A percentile compares a stretch with the other conserved stretches of the same genome.
Conservation (phyloP, 1,140 invertebrate species). For the Coenobita brevimanus region DNA sequence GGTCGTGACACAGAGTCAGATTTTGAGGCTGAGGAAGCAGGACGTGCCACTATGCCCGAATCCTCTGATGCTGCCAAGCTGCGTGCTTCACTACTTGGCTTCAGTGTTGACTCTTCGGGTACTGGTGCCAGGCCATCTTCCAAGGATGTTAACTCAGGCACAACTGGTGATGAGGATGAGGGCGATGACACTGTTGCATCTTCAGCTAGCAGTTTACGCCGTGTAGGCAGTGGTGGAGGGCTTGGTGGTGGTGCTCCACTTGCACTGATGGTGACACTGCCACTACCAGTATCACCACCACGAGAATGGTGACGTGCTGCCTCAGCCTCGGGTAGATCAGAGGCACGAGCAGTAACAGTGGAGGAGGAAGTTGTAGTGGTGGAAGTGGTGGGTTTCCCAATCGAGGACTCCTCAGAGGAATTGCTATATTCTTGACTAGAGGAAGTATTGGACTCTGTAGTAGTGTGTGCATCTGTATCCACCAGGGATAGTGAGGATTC, state of each 20-base stretch:
- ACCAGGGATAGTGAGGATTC: slow-evolving; percentile 53
- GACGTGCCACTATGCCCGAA: slow-evolving; percentile 71
- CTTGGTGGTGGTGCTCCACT: not conserved
- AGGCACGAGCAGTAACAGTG: slow-evolving; percentile 58
- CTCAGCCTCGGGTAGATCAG: slow-evolving; percentile 44
- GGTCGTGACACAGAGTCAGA: slow-evolving; percentile 71
- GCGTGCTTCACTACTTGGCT: slow-evolving; percentile 61
- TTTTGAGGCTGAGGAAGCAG: slow-evolving; percentile 71
- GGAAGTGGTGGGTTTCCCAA: slow-evolving; percentile 64
- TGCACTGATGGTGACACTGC: slow-evolving; percentile 14
- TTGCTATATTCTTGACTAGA: slow-evolving; percentile 69
- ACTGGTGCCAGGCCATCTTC: slow-evolving; percentile 50
- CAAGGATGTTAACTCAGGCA: slow-evolving; percentile 8
- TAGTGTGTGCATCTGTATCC: slow-evolving; percentile 54
- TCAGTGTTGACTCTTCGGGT: slow-evolving; percentile 46
- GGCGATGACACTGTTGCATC: not conserved
- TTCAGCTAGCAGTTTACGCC: slow-evolving; percentile 27
- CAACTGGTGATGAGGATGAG: slow-evolving; percentile 18
- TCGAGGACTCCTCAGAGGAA: slow-evolving; percentile 66
- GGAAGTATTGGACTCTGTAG: slow-evolving; percentile 66
- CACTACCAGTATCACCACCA: slow-evolving; percentile 29
- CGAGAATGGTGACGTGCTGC: slow-evolving; percentile 4
- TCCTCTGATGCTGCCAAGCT: slow-evolving; percentile 69
- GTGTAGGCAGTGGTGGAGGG: slow-evolving; percentile 36
- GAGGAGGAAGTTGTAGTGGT: slow-evolving; percentile 48